A percentile compares a stretch with the other conserved stretches of the same genome.
Conservation (phyloP, 2,888 invertebrate genomes). For the Leptothorax acervorum region DNA sequence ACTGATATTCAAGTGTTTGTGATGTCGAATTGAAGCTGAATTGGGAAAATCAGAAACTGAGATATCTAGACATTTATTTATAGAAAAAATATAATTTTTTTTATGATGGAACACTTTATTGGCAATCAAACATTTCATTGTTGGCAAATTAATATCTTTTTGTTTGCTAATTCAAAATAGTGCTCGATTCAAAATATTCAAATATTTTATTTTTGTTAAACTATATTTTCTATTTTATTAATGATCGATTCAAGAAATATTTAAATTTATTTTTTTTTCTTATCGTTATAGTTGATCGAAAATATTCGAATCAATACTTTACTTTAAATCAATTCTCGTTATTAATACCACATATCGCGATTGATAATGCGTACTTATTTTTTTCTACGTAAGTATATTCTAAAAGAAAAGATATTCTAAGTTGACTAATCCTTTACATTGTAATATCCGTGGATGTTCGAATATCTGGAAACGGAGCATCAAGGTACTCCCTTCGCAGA, state of each 20-base stretch:
- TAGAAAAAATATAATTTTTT: neutral
- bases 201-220: neutral
- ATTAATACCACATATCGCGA: neutral
- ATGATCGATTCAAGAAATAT: neutral
- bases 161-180: neutral
- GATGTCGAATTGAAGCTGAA: conserved; percentile 25
- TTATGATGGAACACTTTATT: neutral
- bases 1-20: neutral
- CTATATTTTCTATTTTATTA: neutral
- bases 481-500: too few relatives aligned
- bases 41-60: conserved; percentile 21
- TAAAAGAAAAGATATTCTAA: neutral
- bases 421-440: neutral
- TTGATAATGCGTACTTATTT: neutral
- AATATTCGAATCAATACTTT: neutral
- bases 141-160: neutral
- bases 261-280: neutral
- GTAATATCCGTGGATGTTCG: neutral
- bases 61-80: neutral
- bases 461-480: neutral
- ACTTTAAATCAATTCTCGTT: neutral
- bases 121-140: neutral
- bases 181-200: neutral
- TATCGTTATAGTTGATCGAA: neutral
- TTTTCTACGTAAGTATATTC: neutral